phyloP scores from a whole-genome alignment of 2,113 vertebrate species.

The Syngnathus floridae region DNA sequence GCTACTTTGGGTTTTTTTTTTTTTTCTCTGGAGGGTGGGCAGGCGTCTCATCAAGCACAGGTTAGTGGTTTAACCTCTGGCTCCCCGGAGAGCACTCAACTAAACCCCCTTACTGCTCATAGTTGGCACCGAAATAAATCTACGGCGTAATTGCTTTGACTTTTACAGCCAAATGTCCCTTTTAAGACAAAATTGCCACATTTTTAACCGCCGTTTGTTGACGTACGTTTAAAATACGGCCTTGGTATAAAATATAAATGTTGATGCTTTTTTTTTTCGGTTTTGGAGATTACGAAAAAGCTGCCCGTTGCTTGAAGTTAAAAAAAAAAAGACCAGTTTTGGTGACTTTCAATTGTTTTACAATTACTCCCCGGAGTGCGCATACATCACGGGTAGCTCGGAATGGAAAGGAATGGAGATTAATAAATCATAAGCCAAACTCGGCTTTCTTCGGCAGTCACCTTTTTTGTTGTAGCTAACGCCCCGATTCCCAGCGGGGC shows the following conservation, averaged over 20 bases:
- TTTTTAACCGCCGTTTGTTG: not conserved
- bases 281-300: constrained; percentile 30
- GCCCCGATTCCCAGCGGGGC: constrained; percentile 58
- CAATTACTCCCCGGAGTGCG: constrained; percentile 65
- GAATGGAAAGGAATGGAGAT: constrained; percentile 66
- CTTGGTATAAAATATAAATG: not conserved
- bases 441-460: constrained; percentile 69
- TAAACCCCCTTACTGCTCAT: constrained; percentile 1
- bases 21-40: not conserved
- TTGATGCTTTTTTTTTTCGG: not conserved
- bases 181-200: not conserved
- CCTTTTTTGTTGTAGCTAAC: constrained; percentile 75
- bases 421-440: constrained; percentile 86
- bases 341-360: constrained; percentile 62
- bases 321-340: constrained; percentile 42
- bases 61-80: constrained; percentile 4
- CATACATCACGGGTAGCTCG: constrained; percentile 54
- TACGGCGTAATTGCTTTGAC: not conserved
- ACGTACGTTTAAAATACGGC: not conserved
- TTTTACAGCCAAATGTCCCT: not conserved
- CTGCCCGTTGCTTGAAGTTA: constrained; percentile 48
- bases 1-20: not conserved
- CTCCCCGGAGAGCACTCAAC: not conserved
- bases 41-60: not conserved
- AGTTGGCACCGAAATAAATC: constrained; percentile 3